Evolutionary conservation across 2,888 invertebrate genomes (phyloP), one percentile per base, ranked within the genome.

Genomic region (Acleris cristana): DNA sequence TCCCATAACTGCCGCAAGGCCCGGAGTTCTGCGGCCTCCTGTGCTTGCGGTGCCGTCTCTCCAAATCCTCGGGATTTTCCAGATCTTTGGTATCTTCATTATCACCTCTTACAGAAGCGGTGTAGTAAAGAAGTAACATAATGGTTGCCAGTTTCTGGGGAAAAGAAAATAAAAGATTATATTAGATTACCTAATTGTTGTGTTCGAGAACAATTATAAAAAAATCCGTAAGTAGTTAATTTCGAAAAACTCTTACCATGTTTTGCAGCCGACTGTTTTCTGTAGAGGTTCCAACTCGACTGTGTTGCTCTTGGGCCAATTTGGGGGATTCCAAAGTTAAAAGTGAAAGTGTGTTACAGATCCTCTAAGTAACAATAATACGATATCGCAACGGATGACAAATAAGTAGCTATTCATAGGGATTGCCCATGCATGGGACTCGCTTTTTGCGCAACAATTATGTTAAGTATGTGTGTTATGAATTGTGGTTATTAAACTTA

Each of bases 341-440:
- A 88, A 85, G 88, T 87, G 87, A 88, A 88, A 86, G 88, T 84
- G 72, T 79, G 80, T 74, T 79, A 75, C 78, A 73, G 73, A 83
- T 83, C 78, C 79, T 72, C 73, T 57, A 73, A 76, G 75, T 74
- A 77, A 81, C 81, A 80, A 80, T 78, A 79, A 81, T 73, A 62
- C 23, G 76, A 79, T 86, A 86, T 79, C 83, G 87, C 83, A 88
- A 88, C 76, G 69, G 70, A 71, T 74, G 74, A 75, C 77, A 74
- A 75, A 78, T 78, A 81, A 76, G 73, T 74, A 40, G 71, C 74
- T 70, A 77, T 78, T 77, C 76, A 74, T 72, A 72, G 69, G 70
- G 65, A 69, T 68, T 71, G 74, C 60, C 73, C 65, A 72, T 76
- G 75, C 78, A 77, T 77, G 77, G 74, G 76, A 74, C 71, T 59